These are phyloP conservation scores for Patella ulyssiponensis DNA, from an alignment of 2,888 invertebrate genomes.

Conservation along the genomic window DNA sequence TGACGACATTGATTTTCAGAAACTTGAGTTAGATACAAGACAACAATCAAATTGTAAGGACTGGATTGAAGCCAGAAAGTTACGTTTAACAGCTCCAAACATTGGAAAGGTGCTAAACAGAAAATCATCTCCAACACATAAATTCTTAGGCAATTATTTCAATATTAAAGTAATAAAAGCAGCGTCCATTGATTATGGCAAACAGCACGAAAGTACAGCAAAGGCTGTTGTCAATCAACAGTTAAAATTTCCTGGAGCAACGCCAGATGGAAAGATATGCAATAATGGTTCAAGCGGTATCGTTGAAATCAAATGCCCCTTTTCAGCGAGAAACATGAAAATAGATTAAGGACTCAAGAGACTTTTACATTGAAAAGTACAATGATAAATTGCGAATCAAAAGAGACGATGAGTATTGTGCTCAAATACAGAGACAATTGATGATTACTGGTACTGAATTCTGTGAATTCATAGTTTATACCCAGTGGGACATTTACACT, in stretches of 20 bases:
- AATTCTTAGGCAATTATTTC: too few relatives aligned
- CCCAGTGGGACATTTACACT: conserved; percentile 23
- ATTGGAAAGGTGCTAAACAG: too few relatives aligned
- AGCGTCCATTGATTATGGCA: too few relatives aligned
- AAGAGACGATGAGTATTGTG: conserved; percentile 25
- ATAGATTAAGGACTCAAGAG: conserved; percentile 14
- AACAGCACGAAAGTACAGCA: too few relatives aligned
- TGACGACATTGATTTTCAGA: too few relatives aligned
- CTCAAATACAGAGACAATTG: conserved; percentile 35
- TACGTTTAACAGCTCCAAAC: too few relatives aligned
- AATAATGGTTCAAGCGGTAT: conserved; percentile 28
- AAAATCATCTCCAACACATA: too few relatives aligned
- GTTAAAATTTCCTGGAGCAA: conserved; percentile 30
- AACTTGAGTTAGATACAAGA: too few relatives aligned
- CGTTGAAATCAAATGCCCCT: conserved; percentile 39
- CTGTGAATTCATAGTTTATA: conserved; percentile 36
- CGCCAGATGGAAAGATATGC: conserved; percentile 38
- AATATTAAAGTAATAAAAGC: too few relatives aligned
- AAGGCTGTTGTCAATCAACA: too few relatives aligned
- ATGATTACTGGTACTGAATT: conserved; percentile 32
- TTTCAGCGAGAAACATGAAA: conserved; percentile 29
- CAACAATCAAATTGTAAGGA: too few relatives aligned
- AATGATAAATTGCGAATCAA: conserved; percentile 17
- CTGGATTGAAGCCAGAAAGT: too few relatives aligned
- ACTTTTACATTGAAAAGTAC: conserved; percentile 22